A percentile compares a stretch with the other conserved stretches of the same genome.
These are phyloP conservation scores for Apis mellifera DNA, from an alignment of 1,140 invertebrate species.

Conservation along the genomic window DNA sequence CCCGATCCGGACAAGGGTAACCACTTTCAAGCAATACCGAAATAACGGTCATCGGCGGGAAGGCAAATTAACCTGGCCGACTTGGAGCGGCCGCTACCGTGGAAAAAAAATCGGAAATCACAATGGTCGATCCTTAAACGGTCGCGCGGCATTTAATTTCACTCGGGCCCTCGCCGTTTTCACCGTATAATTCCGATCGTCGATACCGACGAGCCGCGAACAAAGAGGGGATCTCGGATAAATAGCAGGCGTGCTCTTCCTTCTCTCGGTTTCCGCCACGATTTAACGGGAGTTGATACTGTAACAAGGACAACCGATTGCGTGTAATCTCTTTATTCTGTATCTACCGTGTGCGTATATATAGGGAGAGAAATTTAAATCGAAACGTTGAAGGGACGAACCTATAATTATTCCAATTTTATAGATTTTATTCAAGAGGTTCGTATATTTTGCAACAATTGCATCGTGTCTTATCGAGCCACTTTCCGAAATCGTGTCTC, in stretches of 20 bases:
- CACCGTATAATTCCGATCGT: slow-evolving; percentile 36
- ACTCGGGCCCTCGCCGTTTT: slow-evolving; percentile 41
- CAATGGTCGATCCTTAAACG: slow-evolving; percentile 57
- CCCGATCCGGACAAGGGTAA: slow-evolving; percentile 43
- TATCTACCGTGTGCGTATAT: too few species aligned
- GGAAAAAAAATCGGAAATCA: slow-evolving; percentile 56
- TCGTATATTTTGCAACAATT: neutral
- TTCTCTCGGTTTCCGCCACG: neutral
- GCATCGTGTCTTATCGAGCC: neutral
- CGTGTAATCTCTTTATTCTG: slow-evolving; percentile 27
- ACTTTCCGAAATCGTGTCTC: neutral
- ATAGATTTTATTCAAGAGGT: neutral
- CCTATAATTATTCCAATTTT: neutral
- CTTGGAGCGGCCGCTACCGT: slow-evolving; percentile 40
- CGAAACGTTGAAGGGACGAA: neutral
- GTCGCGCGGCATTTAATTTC: slow-evolving; percentile 58
- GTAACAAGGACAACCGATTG: slow-evolving; percentile 16
- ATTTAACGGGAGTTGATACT: slow-evolving; percentile 30
- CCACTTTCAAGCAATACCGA: slow-evolving; percentile 46
- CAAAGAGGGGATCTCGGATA: slow-evolving; percentile 31
- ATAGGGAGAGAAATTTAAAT: neutral
- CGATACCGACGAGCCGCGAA: slow-evolving; percentile 26
- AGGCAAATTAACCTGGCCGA: slow-evolving; percentile 53
- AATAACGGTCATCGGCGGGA: slow-evolving; percentile 59
- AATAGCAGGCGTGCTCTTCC: slow-evolving; percentile 10